Evolutionary conservation across 2,888 invertebrate genomes (phyloP).

Genomic region (Harpagoxenus sublaevis): DNA sequence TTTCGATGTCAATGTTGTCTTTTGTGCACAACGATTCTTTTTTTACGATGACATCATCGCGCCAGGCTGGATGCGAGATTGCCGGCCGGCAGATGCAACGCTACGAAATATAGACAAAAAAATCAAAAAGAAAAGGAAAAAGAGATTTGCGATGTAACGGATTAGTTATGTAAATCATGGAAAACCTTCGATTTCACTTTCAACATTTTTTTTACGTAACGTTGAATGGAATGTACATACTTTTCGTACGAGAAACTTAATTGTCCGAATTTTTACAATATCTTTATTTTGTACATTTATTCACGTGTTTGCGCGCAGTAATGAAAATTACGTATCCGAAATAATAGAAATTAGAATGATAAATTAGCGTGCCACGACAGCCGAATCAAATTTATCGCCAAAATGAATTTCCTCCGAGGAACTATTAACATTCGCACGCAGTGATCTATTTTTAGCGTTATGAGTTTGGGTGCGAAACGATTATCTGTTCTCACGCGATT

Average conservation of each 20-base stretch:
- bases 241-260: not conserved
- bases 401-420: not conserved
- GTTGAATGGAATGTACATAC: not conserved
- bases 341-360: not conserved
- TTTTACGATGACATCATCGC: constrained; percentile 68
- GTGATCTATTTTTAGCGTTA: constrained; percentile 27
- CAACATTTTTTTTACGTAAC: not conserved
- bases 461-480: constrained; percentile 4
- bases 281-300: not conserved
- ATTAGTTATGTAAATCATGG: not conserved
- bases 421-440: constrained; percentile 34
- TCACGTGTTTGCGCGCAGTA: not conserved
- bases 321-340: not conserved
- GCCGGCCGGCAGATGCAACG: constrained; percentile 13
- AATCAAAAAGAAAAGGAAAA: not conserved
- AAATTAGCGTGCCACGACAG: constrained; percentile 12
- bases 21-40: constrained; percentile 58
- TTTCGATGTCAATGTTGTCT: constrained; percentile 61
- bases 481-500: constrained; percentile 19
- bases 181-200: not conserved
- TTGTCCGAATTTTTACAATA: not conserved
- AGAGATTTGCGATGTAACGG: not conserved
- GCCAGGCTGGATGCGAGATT: constrained; percentile 45
- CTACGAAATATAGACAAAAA: not conserved
- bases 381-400: constrained; percentile 14